Percentiles rank a stretch among this genome's conserved stretches.
These are phyloP conservation scores for Exaiptasia diaphana DNA, from an alignment of 64 coral and sea anemone genomes.

Conservation along the genomic window DNA sequence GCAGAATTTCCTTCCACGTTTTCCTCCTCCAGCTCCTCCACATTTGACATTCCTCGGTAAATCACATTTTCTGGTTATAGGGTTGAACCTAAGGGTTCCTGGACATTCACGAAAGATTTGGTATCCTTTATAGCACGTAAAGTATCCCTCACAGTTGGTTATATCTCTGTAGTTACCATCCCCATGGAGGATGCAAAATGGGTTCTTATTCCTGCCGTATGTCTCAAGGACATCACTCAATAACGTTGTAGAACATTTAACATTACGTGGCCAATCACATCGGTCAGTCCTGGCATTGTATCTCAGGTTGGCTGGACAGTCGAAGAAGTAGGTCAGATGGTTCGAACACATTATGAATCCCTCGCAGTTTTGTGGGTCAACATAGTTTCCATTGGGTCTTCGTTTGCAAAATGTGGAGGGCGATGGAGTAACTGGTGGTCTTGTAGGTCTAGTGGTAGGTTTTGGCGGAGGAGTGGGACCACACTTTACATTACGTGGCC, in stretches of 20 bases:
- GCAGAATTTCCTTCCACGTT: conserved; percentile 1
- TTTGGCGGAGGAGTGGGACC: background rate
- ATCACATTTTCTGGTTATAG: background rate
- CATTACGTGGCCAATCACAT: conserved; percentile 58
- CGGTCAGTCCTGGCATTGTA: background rate
- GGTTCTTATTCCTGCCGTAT: background rate
- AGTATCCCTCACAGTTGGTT: background rate
- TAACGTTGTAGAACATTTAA: background rate
- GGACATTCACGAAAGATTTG: background rate
- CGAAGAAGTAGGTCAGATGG: background rate
- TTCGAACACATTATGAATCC: conserved; percentile 45
- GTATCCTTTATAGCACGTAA: background rate
- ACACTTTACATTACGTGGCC: background rate
- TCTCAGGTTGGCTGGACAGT: conserved; percentile 37
- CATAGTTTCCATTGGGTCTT: conserved; percentile 33
- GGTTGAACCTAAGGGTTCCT: background rate
- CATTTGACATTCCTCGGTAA: conserved; percentile 22
- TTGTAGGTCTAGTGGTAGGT: background rate
- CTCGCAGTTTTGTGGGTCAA: conserved; percentile 33
- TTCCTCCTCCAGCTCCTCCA: background rate
- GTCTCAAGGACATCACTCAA: background rate
- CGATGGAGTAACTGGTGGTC: background rate
- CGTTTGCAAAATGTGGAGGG: background rate
- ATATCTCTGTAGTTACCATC: background rate
- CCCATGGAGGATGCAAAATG: background rate